Evolutionary conservation across 1,140 invertebrate species (phyloP), one percentile per base, ranked within the genome.

Genomic region (Papilio polyxenes): DNA sequence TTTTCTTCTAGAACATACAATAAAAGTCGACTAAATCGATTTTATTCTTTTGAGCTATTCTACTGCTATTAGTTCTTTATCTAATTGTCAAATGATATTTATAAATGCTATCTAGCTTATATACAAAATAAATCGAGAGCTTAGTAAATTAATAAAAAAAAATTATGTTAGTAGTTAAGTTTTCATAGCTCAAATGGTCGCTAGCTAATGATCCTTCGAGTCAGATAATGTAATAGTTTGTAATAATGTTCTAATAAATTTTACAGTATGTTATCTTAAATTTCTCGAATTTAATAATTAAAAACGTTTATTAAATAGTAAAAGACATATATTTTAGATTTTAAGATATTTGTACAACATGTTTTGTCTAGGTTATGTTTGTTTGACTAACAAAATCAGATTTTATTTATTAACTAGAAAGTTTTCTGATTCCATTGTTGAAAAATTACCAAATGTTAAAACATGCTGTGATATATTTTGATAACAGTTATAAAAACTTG

Each of bases 381-480:
- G 56, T 20, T 51, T 17, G 17, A 17, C 51, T 65, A 1, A 23
- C 20, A 31, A 65, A 23, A 56, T 56, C 53, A 65, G 20, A 31
- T 65, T 65, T 65, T 65, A 31, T 65, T 11, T 31, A 23, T 31
- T 11, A 31, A 65, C 3, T 23, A 11, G 20, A 11, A 65, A 10
- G 31, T 65, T 20, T 72, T 37, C 81, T 81, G n/a, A n/a, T n/a
- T n/a, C n/a, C n/a, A n/a, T n/a, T n/a, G 51, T 31, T 17, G 49
- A 80, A 77, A 81, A 56, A 76, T 80, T 65, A 83, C 82, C 84
- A 83, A 82, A 82, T 74, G 44, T 20, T 80, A 82, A 51, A 56
- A 80, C 75, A 72, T 82, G 76, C 83, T 85, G 84, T 85, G 84
- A 85, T 85, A 85, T 81, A 59, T 80, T 80, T 75, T 51, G 79